Evolutionary conservation across 2,113 vertebrate genomes (phyloP).

Genomic region (Oreochromis tanganicae): DNA sequence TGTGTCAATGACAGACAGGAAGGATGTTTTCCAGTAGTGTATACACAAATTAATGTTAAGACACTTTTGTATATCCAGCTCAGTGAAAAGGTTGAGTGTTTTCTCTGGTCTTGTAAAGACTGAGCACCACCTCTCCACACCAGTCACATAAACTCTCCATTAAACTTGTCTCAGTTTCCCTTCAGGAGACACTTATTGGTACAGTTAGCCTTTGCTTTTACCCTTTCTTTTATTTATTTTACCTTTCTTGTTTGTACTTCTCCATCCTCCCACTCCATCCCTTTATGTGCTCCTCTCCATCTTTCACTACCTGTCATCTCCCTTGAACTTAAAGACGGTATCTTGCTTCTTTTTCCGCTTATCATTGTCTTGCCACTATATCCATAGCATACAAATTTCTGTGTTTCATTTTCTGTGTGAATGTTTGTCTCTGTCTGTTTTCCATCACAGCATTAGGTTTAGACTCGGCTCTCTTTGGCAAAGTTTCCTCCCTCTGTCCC

Average conservation of each 20-base stretch:
- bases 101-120: not conserved
- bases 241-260: not conserved
- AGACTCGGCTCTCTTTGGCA: not conserved
- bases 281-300: not conserved
- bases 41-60: not conserved
- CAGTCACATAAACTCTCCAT: conserved; percentile 9
- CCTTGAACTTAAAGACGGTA: not conserved
- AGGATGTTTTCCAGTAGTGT: not conserved
- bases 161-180: conserved; percentile 17
- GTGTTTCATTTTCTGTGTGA: conserved; percentile 19
- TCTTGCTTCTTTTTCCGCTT: not conserved
- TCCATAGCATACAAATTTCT: conserved; percentile 11
- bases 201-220: conserved; percentile 18
- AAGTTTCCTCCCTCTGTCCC: not conserved
- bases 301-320: not conserved
- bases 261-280: not conserved
- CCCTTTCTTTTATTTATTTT: conserved; percentile 23
- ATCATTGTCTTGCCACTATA: not conserved
- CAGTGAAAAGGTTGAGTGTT: not conserved
- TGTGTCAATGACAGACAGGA: not conserved
- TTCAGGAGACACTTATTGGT: conserved; percentile 6
- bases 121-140: not conserved
- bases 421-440: not conserved
- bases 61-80: not conserved
- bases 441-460: not conserved